Evolutionary conservation across 2,797 vertebrate species (phyloP).

Genomic region (Selene dorsalis): DNA sequence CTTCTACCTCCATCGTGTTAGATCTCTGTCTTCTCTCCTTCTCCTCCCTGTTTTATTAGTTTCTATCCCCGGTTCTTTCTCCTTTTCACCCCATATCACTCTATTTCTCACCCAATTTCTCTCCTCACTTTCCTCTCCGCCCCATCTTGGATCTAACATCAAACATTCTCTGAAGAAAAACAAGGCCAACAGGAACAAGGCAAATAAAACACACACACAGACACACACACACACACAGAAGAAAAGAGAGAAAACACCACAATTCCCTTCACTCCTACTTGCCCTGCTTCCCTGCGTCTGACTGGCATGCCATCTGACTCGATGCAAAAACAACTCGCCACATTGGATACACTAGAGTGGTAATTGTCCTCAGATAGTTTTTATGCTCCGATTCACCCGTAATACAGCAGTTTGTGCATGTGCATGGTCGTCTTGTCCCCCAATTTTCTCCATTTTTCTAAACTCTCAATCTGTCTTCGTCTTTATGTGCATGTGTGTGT

Average conservation of each 20-base stretch:
- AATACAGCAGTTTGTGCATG: conserved; percentile 12
- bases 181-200: conserved; percentile 69
- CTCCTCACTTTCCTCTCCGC: conserved; percentile 45
- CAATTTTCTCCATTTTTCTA: conserved; percentile 7
- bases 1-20: conserved; percentile 41
- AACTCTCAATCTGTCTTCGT: conserved; percentile 21
- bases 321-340: conserved; percentile 58
- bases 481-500: neutral
- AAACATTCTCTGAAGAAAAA: conserved; percentile 73
- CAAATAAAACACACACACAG: conserved; percentile 56
- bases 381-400: conserved; percentile 40
- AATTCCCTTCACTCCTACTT: conserved; percentile 66
- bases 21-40: conserved; percentile 14
- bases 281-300: conserved; percentile 61
- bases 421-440: neutral
- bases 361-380: conserved; percentile 49
- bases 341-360: conserved; percentile 44
- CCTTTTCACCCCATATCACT: conserved; percentile 9
- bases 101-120: conserved; percentile 42
- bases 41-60: conserved; percentile 8
- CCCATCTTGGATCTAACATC: conserved; percentile 77
- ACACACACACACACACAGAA: conserved; percentile 28
- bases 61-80: neutral
- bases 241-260: conserved; percentile 42
- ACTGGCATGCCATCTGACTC: conserved; percentile 68